Conservation (phyloP, 2,888 invertebrate species). For the Meteorus cinctellus region DNA sequence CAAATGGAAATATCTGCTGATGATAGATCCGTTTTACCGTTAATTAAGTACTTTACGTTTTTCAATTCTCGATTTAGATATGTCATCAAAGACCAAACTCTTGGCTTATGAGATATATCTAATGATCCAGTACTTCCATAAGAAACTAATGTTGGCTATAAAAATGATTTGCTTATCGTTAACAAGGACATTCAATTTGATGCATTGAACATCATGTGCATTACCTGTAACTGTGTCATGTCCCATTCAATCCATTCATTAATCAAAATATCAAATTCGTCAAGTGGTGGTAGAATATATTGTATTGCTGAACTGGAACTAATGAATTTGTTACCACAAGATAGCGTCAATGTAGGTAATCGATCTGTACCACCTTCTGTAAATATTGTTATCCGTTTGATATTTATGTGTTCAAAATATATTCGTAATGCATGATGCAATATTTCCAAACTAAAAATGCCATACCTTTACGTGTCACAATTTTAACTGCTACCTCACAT, state of each 20-base stretch:
- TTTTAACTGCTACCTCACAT: slow-evolving; percentile 76
- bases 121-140: slow-evolving; percentile 74
- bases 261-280: slow-evolving; percentile 60
- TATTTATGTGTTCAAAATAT: too few relatives aligned
- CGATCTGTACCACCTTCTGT: slow-evolving; percentile 76
- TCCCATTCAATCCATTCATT: slow-evolving; percentile 74
- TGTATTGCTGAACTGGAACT: slow-evolving; percentile 83
- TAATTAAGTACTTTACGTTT: slow-evolving; percentile 77
- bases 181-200: slow-evolving; percentile 6
- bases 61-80: slow-evolving; percentile 76
- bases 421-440: slow-evolving; percentile 9
- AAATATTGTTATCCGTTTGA: slow-evolving; percentile 43
- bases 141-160: slow-evolving; percentile 77
- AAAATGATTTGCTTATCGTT: slow-evolving; percentile 5
- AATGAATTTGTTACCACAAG: slow-evolving; percentile 79
- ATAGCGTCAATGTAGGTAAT: slow-evolving; percentile 80
- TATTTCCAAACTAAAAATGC: background rate
- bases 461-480: slow-evolving; percentile 73
- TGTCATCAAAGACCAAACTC: slow-evolving; percentile 76
- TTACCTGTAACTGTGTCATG: slow-evolving; percentile 71
- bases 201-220: slow-evolving; percentile 7
- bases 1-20: slow-evolving; percentile 84
- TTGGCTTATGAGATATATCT: slow-evolving; percentile 77
- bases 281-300: slow-evolving; percentile 77
- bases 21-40: slow-evolving; percentile 76